These are phyloP conservation scores for Callimorpha dominula DNA, from an alignment of 2,888 invertebrate genomes.

Conservation along the genomic window DNA sequence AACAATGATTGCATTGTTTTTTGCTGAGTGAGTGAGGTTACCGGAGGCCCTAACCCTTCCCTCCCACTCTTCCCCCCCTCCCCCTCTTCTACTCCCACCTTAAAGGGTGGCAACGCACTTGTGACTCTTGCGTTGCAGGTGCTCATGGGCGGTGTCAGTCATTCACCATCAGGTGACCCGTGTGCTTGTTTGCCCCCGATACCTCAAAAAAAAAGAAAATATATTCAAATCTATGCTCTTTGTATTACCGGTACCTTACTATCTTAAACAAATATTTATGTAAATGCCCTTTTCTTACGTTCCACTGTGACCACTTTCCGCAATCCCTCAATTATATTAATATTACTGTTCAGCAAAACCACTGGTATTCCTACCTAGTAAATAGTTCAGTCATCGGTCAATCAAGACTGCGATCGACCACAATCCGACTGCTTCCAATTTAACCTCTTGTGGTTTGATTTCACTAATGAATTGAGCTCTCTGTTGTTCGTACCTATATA, in stretches of 20 bases:
- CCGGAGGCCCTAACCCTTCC: too few relatives aligned
- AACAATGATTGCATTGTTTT: too few relatives aligned
- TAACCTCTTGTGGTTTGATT: slow-evolving; percentile 12
- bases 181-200: too few relatives aligned
- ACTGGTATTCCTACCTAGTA: background rate
- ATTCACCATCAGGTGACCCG: too few relatives aligned
- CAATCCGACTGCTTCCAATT: slow-evolving; percentile 5
- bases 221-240: background rate
- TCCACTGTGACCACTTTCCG: background rate
- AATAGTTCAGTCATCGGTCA: slow-evolving; percentile 11
- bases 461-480: background rate
- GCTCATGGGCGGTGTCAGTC: too few relatives aligned
- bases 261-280: background rate
- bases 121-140: too few relatives aligned
- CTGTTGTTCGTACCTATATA: background rate
- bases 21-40: too few relatives aligned
- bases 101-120: too few relatives aligned
- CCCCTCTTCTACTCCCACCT: too few relatives aligned
- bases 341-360: background rate
- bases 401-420: slow-evolving; percentile 6
- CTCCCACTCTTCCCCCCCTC: too few relatives aligned
- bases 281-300: background rate
- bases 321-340: background rate
- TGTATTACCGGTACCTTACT: background rate
- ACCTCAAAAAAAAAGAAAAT: too few relatives aligned